phyloP scores from a whole-genome alignment of 2,888 invertebrate genomes.

The Drosophila nr. fundita region DNA sequence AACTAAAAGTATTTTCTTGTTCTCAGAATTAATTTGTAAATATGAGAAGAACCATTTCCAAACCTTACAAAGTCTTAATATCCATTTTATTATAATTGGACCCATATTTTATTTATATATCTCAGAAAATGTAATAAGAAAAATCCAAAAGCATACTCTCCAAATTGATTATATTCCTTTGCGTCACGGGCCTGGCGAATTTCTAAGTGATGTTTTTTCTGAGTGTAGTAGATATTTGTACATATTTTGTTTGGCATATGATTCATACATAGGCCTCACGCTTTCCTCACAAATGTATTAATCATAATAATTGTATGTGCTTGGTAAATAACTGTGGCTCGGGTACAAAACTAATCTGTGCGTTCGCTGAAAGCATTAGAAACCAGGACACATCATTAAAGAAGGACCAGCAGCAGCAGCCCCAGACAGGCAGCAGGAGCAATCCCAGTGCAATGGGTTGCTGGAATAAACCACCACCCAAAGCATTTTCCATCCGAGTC shows the following conservation, averaged over 20 bases:
- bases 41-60: background rate
- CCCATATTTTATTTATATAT: no score
- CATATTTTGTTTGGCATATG: background rate
- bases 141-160: background rate
- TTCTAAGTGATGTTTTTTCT: background rate
- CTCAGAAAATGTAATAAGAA: background rate
- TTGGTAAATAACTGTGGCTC: slow-evolving; percentile 18
- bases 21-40: background rate
- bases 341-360: slow-evolving; percentile 52
- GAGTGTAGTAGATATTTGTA: background rate
- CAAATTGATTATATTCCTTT: background rate
- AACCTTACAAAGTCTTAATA: no score
- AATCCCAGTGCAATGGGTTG: background rate
- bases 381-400: slow-evolving; percentile 73
- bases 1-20: background rate
- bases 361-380: slow-evolving; percentile 70
- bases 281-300: slow-evolving; percentile 27
- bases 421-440: slow-evolving; percentile 4
- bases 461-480: slow-evolving; percentile 19
- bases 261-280: slow-evolving; percentile 10
- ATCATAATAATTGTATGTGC: slow-evolving; percentile 34
- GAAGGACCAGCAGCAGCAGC: slow-evolving; percentile 26
- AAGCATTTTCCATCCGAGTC: slow-evolving; percentile 3
- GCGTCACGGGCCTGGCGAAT: background rate
- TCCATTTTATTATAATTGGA: no score